These are phyloP conservation scores for Microtus ochrogaster DNA, from an alignment of 2,113 vertebrate genomes.

Conservation along the genomic window DNA sequence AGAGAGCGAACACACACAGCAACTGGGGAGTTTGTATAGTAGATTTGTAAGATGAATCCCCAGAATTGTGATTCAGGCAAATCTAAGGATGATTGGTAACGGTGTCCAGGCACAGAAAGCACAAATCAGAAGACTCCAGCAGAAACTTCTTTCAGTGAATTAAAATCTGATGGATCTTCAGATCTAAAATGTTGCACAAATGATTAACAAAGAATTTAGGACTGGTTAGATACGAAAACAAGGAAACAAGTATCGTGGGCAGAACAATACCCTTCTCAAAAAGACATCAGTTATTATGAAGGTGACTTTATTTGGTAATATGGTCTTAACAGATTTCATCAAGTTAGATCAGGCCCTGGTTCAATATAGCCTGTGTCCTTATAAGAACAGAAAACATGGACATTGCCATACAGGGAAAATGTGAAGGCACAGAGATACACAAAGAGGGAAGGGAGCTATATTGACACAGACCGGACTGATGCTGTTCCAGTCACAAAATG, in stretches of 20 bases:
- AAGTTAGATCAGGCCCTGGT: background rate
- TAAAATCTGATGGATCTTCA: background rate
- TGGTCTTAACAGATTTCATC: background rate
- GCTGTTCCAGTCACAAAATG: background rate
- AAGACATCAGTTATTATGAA: background rate
- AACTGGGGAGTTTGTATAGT: background rate
- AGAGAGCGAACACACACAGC: background rate
- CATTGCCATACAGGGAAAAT: background rate
- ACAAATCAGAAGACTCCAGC: background rate
- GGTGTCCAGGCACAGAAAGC: background rate
- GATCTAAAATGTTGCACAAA: background rate
- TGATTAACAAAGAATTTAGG: background rate
- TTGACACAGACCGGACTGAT: background rate
- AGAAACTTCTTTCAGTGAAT: background rate
- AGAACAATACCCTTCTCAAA: background rate
- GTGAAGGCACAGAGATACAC: background rate
- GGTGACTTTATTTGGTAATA: background rate
- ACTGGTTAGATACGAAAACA: background rate
- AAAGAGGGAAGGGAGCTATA: background rate
- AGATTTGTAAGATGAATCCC: background rate
- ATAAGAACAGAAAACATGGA: background rate
- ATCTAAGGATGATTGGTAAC: background rate
- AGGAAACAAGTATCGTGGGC: background rate
- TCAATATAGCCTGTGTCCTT: background rate
- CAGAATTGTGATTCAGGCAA: background rate